Conservation (phyloP, 2,113 vertebrate species). For the Chaetodon trifascialis region DNA sequence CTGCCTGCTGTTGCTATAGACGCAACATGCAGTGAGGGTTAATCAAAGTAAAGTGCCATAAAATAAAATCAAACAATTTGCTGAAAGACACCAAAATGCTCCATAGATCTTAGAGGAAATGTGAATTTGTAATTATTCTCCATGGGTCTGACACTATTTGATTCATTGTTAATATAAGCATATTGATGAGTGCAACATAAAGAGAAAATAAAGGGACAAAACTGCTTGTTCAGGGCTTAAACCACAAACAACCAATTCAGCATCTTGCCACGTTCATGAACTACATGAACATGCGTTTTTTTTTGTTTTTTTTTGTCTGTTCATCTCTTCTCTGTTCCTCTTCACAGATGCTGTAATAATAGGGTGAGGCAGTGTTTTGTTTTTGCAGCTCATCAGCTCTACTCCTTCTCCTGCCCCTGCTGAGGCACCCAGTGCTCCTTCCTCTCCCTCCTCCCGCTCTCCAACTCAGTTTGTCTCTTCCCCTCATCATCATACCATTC, state of each 20-base stretch:
- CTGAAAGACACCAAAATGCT: too few relatives aligned
- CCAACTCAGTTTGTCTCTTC: slow-evolving; percentile 13
- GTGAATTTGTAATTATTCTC: too few relatives aligned
- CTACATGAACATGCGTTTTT: not conserved
- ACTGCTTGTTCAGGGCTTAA: not conserved
- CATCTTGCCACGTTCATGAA: not conserved
- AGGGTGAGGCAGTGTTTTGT: not conserved
- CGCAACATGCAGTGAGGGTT: too few relatives aligned
- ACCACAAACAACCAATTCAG: not conserved
- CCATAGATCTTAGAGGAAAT: too few relatives aligned
- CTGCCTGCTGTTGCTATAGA: too few relatives aligned
- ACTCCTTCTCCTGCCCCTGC: not conserved
- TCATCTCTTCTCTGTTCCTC: not conserved
- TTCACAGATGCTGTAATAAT: not conserved
- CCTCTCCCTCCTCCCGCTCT: slow-evolving; percentile 1
- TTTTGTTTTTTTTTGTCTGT: too few relatives aligned
- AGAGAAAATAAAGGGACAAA: not conserved
- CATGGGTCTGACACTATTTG: too few relatives aligned
- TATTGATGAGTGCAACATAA: not conserved
- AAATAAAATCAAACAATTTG: too few relatives aligned
- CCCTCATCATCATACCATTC: slow-evolving; percentile 16
- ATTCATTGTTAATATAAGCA: not conserved
- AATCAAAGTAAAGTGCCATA: too few relatives aligned
- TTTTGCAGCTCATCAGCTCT: slow-evolving; percentile 19
- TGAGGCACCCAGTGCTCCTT: slow-evolving; percentile 22